Evolutionary conservation across 2,888 invertebrate genomes (phyloP), one percentile per base, ranked within the genome.

Genomic region (Operophtera brumata): DNA sequence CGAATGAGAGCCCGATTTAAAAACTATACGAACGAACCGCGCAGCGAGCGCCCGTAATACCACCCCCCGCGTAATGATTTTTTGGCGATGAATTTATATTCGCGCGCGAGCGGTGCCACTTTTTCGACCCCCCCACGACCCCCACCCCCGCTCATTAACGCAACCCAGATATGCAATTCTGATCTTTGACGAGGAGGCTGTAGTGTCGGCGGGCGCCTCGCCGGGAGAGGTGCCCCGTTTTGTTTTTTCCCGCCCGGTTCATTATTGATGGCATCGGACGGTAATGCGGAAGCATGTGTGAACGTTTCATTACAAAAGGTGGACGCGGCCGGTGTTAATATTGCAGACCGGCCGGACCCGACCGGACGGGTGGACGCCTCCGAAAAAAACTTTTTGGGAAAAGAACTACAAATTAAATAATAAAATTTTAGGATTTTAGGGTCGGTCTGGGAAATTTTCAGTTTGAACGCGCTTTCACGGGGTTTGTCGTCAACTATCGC

Each of bases 11-110:
- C 82, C 82, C 88, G 87, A 88, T 88, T 90, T 89, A 89, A 89
- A 90, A 89, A 90, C 89, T 90, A 89, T 89, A 85, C 76, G 82
- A 82, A 81, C 84, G 77, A 81, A 84, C 86, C 88, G 86, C 90
- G 86, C 89, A 83, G 82, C 81, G 79, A 84, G 78, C 83, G 84
- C 91, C 90, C 92, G 92, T 92, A 92, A 92, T 92, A 92, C 92
- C 92, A 92, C 92, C 92, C 92, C 93, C 92, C 93, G 94, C 94
- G 94, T 94, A 94, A 94, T 94, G 94, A 94, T 94, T 94, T 94
- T 94, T 94, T 94, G 94, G 94, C 93, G 93, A 93, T 93, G 94
- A 93, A 93, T 93, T 93, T 92, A 92, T 91, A 91, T 92, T 92
- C 92, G 92, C 92, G 92, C 92, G 91, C 91, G 91, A 90, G 89